Evolutionary conservation across 1,140 invertebrate species (phyloP), one percentile per base, ranked within the genome.

Genomic region (Drosophila tsacasi): DNA sequence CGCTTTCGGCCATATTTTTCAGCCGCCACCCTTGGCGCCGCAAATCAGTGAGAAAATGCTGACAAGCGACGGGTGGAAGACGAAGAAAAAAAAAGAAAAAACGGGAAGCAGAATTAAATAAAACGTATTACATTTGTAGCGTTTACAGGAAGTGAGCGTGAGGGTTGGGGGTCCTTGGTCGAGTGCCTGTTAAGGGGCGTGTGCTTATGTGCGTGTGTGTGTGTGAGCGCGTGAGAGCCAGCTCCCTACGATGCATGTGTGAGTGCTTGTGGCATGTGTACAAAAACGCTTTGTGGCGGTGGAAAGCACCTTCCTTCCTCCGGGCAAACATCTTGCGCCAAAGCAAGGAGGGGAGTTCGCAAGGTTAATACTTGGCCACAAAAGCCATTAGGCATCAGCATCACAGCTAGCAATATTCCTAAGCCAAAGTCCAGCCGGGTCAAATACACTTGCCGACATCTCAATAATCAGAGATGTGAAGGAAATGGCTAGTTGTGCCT

Each of bases 91-190:
- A 46, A 66, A 54, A 76, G 50, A 44, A 72, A 46, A 74, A 47
- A 58, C 63, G 64, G 60, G 72, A 62, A 62, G 64, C 47, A 68
- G 54, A 37, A 77, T 89, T 89, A 89, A 90, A 89, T 89, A 89
- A 89, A 89, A 90, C 85, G 85, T 89, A 83, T 89, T 90, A 90
- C 79, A 90, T 90, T 90, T 90, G 82, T 91, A 79, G 78, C 84
- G 76, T 81, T 81, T 76, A 73, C 77, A 83, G 80, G 72, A 89
- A 83, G 76, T 68, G 62, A 54, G 69, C 55, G 71, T 65, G 54
- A 57, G 52, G 25, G 62, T 67, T 30, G 50, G 27, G 17, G 65
- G 69, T 73, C 69, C 71, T 73, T 59, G 68, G 37, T 73, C 46
- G 55, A 74, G 74, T 66, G 74, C 75, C 54, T 77, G 74, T 61